Base-by-base conservation (phyloP, 2,797 vertebrate species). In the Lemur catta region DNA sequence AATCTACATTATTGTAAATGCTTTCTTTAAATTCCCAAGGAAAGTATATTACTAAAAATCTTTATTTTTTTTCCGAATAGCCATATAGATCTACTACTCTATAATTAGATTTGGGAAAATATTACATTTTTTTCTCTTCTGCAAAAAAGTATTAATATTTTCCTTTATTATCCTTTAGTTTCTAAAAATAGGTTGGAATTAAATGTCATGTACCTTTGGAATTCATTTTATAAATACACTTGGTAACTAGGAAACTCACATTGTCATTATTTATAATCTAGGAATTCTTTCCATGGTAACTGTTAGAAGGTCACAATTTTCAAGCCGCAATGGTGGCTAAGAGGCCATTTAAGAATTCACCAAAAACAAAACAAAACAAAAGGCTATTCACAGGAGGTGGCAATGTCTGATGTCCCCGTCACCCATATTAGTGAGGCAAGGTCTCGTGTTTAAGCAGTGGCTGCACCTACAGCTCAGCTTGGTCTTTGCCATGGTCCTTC, bases 121-220 rank as follows among this genome's bases (percentile, higher is more conserved):
- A 95, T 14, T 67, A 79, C 72, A 79, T 80, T 82, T 76, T 88
- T 88, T 78, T 92, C 96, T 96, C 80, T 98, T 72, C 76, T 98
- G 97, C 91, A 96, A 97, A 93, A 97, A 97, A 98, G 97, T 18
- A 95, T 59, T 59, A 97, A 96, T 97, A 96, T 98, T 97, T 98
- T 98, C 65, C 94, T 98, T 98, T 98, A 96, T 97, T 97, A 91
- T 98, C 97, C 92, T 97, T 94, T 0, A 18, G 93, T 98, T 98
- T 98, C 98, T 98, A 98, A 98, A 98, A 98, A 98, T 98, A 98
- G 94, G 57, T 96, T 93, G 95, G 98, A 98, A 98, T 98, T 97
- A 98, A 98, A 98, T 98, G 98, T 98, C 98, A 98, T 98, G 98
- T 98, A 98, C 98, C 98, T 98, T 98, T 98, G 98, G 98, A 98